These are phyloP conservation scores for Xyliphius kryptos DNA, from an alignment of 2,113 vertebrate species.

Conservation along the genomic window DNA sequence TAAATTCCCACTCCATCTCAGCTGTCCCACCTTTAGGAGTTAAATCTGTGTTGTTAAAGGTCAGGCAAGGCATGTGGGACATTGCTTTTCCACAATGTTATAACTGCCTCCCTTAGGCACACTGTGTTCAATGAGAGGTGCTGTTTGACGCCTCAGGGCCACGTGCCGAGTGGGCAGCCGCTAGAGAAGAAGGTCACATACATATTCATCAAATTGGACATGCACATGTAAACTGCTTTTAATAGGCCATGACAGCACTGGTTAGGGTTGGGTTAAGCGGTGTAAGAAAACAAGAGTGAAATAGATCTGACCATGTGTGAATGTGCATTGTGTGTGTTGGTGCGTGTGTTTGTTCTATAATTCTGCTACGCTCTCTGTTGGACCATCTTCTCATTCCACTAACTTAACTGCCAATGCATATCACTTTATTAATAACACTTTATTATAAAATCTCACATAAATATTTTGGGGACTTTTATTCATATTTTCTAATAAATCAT, in stretches of 20 bases:
- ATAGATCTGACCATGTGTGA: slow-evolving; percentile 30
- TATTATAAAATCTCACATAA: too few species aligned
- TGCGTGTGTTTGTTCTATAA: slow-evolving; percentile 1
- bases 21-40: slow-evolving; percentile 39
- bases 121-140: slow-evolving; percentile 91
- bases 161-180: slow-evolving; percentile 73
- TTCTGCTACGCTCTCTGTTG: slow-evolving; percentile 20
- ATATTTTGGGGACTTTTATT: too few species aligned
- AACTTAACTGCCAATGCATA: too few species aligned
- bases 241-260: slow-evolving; percentile 92
- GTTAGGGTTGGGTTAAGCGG: slow-evolving; percentile 78
- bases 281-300: slow-evolving; percentile 47
- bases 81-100: slow-evolving; percentile 37
- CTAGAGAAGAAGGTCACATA: slow-evolving; percentile 96
- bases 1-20: slow-evolving; percentile 22
- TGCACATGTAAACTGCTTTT: slow-evolving; percentile 94
- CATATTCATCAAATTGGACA: slow-evolving; percentile 98
- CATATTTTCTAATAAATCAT: too few species aligned
- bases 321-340: not conserved
- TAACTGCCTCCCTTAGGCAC: slow-evolving; percentile 72
- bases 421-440: too few species aligned
- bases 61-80: slow-evolving; percentile 46
- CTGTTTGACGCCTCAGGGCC: slow-evolving; percentile 78
- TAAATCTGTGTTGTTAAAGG: slow-evolving; percentile 63
- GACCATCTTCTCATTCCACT: not conserved